Conservation (phyloP, 2,888 invertebrate genomes). For the Polia nebulosa region DNA sequence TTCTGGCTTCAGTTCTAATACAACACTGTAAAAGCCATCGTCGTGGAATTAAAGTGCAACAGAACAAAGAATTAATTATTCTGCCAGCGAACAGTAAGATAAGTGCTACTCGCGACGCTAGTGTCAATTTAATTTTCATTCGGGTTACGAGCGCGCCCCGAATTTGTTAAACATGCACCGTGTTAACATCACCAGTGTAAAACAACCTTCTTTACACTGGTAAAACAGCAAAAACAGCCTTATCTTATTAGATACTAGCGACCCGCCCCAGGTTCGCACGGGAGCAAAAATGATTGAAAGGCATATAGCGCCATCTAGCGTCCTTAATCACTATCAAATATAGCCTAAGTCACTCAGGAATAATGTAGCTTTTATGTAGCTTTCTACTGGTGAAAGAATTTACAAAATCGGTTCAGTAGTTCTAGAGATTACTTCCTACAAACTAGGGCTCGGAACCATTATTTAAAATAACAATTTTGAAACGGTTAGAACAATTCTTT, state of each 20-base stretch:
- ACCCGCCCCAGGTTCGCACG: too few relatives aligned
- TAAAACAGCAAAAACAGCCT: not conserved
- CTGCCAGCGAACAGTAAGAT: constrained; percentile 36
- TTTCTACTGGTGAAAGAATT: too few relatives aligned
- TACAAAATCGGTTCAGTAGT: too few relatives aligned
- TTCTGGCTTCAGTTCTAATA: constrained; percentile 3
- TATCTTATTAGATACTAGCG: not conserved
- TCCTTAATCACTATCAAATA: too few relatives aligned
- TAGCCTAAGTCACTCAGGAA: too few relatives aligned
- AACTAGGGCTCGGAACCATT: too few relatives aligned
- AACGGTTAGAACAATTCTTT: too few relatives aligned
- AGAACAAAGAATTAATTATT: constrained; percentile 57
- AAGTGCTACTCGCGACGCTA: constrained; percentile 46
- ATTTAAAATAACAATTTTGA: too few relatives aligned
- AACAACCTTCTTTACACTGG: constrained; percentile 32
- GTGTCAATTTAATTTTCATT: constrained; percentile 75
- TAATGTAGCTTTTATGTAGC: too few relatives aligned
- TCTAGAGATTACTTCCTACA: too few relatives aligned
- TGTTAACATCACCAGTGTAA: constrained; percentile 48
- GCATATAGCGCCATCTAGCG: too few relatives aligned
- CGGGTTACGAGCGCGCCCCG: constrained; percentile 64
- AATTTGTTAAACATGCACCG: constrained; percentile 66
- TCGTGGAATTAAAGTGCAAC: constrained; percentile 19
- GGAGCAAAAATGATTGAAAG: too few relatives aligned
- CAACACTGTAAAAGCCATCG: constrained; percentile 16